A percentile compares a stretch with the other conserved stretches of the same genome.
Evolutionary conservation across 1,140 invertebrate genomes (phyloP).

Genomic region (Andrena cerasifolii): DNA sequence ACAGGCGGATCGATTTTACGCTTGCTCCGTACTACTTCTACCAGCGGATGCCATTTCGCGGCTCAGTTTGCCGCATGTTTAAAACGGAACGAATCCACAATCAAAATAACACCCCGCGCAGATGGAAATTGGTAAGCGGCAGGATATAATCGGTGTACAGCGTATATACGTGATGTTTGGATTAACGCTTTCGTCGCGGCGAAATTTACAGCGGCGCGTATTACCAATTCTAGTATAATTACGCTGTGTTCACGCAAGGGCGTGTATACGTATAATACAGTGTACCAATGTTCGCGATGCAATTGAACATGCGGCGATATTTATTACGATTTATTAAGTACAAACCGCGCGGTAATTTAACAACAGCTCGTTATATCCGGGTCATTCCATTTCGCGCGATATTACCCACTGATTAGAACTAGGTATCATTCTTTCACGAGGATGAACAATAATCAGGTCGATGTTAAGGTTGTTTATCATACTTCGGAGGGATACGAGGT

Average conservation of each 20-base stretch:
- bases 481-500: no score
- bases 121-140: conserved; percentile 36
- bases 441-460: no score
- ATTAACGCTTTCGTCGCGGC: conserved; percentile 27
- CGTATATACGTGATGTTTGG: conserved; percentile 35
- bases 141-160: conserved; percentile 21
- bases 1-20: conserved; percentile 48
- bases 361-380: background rate
- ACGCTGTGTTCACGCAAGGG: conserved; percentile 20
- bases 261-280: conserved; percentile 45
- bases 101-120: conserved; percentile 28
- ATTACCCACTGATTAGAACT: background rate
- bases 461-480: no score
- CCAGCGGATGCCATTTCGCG: conserved; percentile 36
- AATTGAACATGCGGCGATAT: conserved; percentile 15
- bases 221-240: conserved; percentile 55
- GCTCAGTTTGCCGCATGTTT: conserved; percentile 15
- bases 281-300: conserved; percentile 18
- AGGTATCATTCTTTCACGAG: background rate
- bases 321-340: conserved; percentile 53
- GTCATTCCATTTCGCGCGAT: background rate
- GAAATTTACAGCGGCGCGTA: conserved; percentile 43
- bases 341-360: conserved; percentile 26
- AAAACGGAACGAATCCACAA: conserved; percentile 34
- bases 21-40: background rate